Base-by-base conservation (phyloP, 1,140 invertebrate species). In the Helicoverpa armigera region DNA sequence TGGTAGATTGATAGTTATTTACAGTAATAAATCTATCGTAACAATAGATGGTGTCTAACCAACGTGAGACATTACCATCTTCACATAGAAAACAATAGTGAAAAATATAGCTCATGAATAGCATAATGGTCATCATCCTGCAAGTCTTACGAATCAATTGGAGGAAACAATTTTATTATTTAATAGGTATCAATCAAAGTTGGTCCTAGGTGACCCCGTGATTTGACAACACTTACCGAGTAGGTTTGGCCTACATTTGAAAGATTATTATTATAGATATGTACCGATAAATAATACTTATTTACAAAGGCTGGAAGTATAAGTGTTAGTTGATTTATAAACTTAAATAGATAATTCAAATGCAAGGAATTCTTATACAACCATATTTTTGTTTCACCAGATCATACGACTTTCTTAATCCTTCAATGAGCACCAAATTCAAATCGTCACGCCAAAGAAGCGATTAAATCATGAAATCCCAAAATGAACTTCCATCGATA, bases 161-260 rank as follows among this genome's bases (percentile, higher is more conserved):
- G 54, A 75, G 73, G 73, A 75, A 75, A 75, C 29, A 75, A 75
- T 35, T 61, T 61, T 63, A 48, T 75, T 75, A 63, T 61, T 75
- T 75, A 75, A 63, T 75, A 18, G 35, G 58, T 61, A 60, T 75
- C 43, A 75, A 61, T 50, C 56, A 29, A 31, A 61, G 35, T 61
- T 18, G 18, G 11, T 61, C 5, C 48, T 50, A 61, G 73, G 13
- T 76, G 35, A 48, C 16, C 35, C 11, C 35, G 16, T 74, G 56
- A 74, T 74, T 74, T 14, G 54, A 58, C 12, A 74, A 60, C 54
- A 43, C 72, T 69, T 69, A 43, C 14, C 3, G 65, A 18, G 67
- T 31, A 14, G 23, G 18, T 72, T 23, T 51, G 69, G 54, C 69
- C 18, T 53, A 72, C 12, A 72, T 51, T 53, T 14, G 11, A 53